phyloP scores from a whole-genome alignment of 1,140 invertebrate genomes.

The Pantala flavescens region DNA sequence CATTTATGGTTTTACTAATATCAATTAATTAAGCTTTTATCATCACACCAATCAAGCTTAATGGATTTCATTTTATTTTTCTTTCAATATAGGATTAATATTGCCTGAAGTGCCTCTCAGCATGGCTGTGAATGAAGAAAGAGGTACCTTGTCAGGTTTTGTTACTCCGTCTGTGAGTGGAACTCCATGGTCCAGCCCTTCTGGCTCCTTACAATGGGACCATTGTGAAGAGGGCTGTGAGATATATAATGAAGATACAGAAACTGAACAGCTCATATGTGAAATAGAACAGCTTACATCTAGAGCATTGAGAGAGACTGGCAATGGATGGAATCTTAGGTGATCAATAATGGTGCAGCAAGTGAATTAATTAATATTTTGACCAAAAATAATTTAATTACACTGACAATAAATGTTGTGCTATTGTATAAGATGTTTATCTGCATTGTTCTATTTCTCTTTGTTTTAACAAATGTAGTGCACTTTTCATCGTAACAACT shows the following conservation, averaged over 20 bases:
- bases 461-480: too few species aligned
- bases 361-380: background rate
- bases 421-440: too few species aligned
- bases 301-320: conserved; percentile 41
- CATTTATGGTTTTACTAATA: too few species aligned
- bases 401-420: too few species aligned
- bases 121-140: background rate
- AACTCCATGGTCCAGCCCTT: conserved; percentile 39
- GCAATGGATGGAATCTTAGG: conserved; percentile 19
- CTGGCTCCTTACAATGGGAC: conserved; percentile 46
- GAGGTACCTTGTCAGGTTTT: background rate
- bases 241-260: conserved; percentile 30
- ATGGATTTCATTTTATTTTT: background rate
- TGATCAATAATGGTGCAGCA: background rate
- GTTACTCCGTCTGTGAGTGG: conserved; percentile 14
- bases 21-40: too few species aligned
- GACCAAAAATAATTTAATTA: too few species aligned
- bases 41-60: background rate
- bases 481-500: too few species aligned
- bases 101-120: background rate
- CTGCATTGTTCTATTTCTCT: too few species aligned
- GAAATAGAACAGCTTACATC: conserved; percentile 43
- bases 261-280: conserved; percentile 41
- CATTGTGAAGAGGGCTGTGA: conserved; percentile 32
- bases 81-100: background rate